phyloP scores from a whole-genome alignment of 1,140 invertebrate genomes.

The Chymomyza costata region DNA sequence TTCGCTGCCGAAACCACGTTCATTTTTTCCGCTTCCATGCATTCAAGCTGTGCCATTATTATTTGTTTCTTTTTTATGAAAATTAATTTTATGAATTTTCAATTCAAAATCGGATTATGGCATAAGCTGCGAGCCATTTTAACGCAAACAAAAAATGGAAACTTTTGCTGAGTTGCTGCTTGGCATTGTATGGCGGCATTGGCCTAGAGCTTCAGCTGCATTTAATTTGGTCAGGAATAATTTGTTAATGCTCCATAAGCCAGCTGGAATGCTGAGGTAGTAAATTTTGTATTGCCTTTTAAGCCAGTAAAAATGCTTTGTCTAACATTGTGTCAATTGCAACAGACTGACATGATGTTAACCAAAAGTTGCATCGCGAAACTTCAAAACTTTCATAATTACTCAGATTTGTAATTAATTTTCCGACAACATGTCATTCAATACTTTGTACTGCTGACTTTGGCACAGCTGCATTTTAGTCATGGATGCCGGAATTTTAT shows the following conservation, averaged over 20 bases:
- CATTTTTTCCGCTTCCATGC: neutral
- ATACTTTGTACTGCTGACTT: slow-evolving; percentile 38
- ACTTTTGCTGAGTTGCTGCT: slow-evolving; percentile 19
- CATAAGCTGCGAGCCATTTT: slow-evolving; percentile 29
- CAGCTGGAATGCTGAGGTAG: no score
- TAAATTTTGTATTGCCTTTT: no score
- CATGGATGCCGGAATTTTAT: no score
- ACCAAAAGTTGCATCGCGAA: neutral
- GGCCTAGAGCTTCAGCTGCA: no score
- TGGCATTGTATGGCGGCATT: slow-evolving; percentile 3
- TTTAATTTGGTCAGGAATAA: no score
- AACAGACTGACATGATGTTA: neutral
- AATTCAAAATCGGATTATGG: slow-evolving; percentile 61
- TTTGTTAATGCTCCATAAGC: no score
- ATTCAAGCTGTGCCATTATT: slow-evolving; percentile 23
- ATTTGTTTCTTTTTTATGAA: slow-evolving; percentile 38
- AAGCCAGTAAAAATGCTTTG: no score
- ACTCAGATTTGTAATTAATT: slow-evolving; percentile 63
- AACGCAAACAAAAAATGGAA: slow-evolving; percentile 16
- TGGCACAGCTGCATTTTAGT: no score
- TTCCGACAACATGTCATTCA: slow-evolving; percentile 47
- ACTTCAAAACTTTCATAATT: slow-evolving; percentile 43
- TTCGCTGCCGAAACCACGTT: slow-evolving; percentile 36
- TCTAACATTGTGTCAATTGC: neutral
- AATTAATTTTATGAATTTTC: slow-evolving; percentile 57